phyloP scores from a whole-genome alignment of 2,797 vertebrate species.

The Microtus agrestis region DNA sequence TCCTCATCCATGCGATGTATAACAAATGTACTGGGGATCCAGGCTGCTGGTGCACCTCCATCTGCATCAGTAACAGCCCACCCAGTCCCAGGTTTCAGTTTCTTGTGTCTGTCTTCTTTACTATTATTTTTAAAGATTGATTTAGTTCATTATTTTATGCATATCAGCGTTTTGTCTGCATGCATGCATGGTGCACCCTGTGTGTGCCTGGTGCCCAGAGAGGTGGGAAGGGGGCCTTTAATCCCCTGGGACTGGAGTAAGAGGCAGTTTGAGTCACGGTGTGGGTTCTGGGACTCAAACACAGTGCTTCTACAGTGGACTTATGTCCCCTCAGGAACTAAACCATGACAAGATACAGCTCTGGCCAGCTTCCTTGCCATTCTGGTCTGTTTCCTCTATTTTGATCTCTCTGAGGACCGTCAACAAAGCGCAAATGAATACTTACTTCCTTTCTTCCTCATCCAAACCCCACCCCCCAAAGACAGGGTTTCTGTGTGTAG shows the following conservation, averaged over 20 bases:
- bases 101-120: not conserved
- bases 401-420: constrained; percentile 40
- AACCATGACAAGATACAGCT: not conserved
- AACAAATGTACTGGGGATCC: too few relatives aligned
- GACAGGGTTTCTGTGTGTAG: not conserved
- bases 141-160: not conserved
- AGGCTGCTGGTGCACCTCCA: not conserved
- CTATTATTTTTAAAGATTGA: not conserved
- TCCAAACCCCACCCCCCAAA: not conserved
- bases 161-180: not conserved
- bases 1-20: not conserved
- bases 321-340: not conserved
- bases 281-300: not conserved
- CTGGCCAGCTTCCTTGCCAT: not conserved
- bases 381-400: not conserved
- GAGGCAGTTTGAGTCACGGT: not conserved
- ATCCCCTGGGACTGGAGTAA: too few relatives aligned
- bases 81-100: not conserved
- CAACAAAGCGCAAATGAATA: not conserved
- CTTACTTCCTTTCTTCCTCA: not conserved
- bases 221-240: not conserved
- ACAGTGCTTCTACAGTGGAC: not conserved
- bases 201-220: not conserved
- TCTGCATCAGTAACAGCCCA: not conserved
- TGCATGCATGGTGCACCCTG: not conserved